Percentiles rank a stretch among this genome's conserved stretches.
Evolutionary conservation across 1,140 invertebrate species (phyloP).

Genomic region (Amphibalanus amphitrite): DNA sequence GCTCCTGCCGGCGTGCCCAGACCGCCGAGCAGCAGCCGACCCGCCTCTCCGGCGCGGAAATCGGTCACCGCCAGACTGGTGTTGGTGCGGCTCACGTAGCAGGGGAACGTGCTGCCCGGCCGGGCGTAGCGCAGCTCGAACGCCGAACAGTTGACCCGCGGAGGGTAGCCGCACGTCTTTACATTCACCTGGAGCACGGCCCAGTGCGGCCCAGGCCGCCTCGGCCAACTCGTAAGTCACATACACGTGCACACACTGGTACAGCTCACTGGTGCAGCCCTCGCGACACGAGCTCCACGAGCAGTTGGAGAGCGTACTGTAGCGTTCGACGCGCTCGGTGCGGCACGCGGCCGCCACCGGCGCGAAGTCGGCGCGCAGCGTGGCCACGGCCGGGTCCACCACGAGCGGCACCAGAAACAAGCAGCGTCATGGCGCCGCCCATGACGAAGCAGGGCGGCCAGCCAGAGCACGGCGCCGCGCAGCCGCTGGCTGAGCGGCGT

Average conservation of each 20-base stretch:
- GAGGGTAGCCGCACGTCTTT: conserved; percentile 75
- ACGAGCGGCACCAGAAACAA: conserved; percentile 79
- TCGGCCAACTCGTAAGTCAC: conserved; percentile 41
- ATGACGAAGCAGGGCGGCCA: conserved; percentile 75
- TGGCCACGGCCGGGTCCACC: conserved; percentile 71
- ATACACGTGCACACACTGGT: conserved; percentile 45
- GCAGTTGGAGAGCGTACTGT: conserved; percentile 62
- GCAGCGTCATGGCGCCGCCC: conserved; percentile 64
- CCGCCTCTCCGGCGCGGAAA: background rate
- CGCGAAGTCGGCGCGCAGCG: conserved; percentile 66
- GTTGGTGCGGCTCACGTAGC: background rate
- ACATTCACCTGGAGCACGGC: conserved; percentile 57
- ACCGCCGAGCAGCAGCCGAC: background rate
- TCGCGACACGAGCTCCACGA: conserved; percentile 73
- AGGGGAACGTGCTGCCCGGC: background rate
- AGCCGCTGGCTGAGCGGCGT: background rate
- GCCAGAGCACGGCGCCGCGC: background rate
- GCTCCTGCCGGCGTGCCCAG: background rate
- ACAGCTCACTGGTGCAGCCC: conserved; percentile 51
- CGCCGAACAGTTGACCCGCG: conserved; percentile 65
- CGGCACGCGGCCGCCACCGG: conserved; percentile 65
- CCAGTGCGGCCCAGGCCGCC: background rate
- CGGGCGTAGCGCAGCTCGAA: background rate
- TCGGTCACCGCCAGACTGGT: background rate
- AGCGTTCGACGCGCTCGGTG: conserved; percentile 53